Evolutionary conservation across 2,113 vertebrate species (phyloP), one percentile per base, ranked within the genome.

Genomic region (Tachycineta bicolor): DNA sequence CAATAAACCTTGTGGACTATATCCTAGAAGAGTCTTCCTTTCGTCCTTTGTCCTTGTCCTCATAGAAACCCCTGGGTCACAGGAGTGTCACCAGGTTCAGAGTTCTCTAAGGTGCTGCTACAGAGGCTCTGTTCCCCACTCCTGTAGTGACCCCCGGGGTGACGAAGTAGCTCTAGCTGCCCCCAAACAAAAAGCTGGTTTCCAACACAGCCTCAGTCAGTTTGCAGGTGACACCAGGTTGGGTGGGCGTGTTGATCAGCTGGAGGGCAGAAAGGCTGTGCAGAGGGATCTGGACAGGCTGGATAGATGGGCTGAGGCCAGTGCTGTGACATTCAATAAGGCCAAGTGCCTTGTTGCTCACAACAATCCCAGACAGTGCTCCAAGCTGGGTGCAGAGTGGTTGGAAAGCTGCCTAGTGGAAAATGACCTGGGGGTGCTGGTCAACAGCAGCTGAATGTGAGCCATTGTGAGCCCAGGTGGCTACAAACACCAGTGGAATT

Each of bases 231-330:
- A 23, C 37, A 59, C 14, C 18, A 13, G 6, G 4, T 0, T 81
- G 37, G 6, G 1, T 13, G 11, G 8, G 11, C 26, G 5, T 44
- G 59, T 50, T 58, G 43, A 4, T 81, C 22, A 43, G 31, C 37
- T 65, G 31, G 12, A 15, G 34, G 31, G 18, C 34, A 49, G 25
- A 26, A 65, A 10, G 21, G 7, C 6, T 43, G 50, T 80, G 50
- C 25, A 65, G 31, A 33, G 18, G 31, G 10, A 43, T 65, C 59
- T 37, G 68, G 34, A 19, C 31, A 50, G 25, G 14, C 26, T 73
- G 67, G 6, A 43, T 41, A 0, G 0, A 13, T 18, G 3, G 20
- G 9, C n/a, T 41, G 13, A 43, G 14, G 17, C 21, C 3, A 3
- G 0, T 33, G 34, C 34, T 12, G 37, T 34, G 24, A 23, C 11